phyloP scores from a whole-genome alignment of 2,113 vertebrate genomes.

The Rhinogobius similis region DNA sequence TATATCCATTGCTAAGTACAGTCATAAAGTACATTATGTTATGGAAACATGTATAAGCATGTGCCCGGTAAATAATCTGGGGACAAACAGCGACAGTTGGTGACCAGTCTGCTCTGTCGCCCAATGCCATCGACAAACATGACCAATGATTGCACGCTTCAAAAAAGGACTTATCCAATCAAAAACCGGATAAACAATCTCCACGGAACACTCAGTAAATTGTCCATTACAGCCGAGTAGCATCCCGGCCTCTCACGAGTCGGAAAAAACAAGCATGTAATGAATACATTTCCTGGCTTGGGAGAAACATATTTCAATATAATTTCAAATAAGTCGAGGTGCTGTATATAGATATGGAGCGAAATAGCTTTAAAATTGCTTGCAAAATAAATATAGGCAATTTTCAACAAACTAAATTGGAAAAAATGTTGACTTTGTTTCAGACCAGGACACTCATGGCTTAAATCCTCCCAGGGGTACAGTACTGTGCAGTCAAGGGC shows the following conservation, averaged over 20 bases:
- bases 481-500: not conserved
- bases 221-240: conserved; percentile 40
- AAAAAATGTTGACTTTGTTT: conserved; percentile 2
- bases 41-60: conserved; percentile 32
- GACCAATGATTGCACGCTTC: conserved; percentile 34
- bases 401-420: conserved; percentile 24
- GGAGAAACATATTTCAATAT: conserved; percentile 55
- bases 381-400: conserved; percentile 32
- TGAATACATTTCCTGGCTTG: conserved; percentile 57
- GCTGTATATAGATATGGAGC: conserved; percentile 31
- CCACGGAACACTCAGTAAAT: conserved; percentile 37
- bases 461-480: not conserved
- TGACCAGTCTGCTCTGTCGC: conserved; percentile 48
- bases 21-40: conserved; percentile 14
- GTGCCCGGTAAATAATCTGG: conserved; percentile 48
- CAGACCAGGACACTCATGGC: not conserved
- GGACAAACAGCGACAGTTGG: conserved; percentile 55
- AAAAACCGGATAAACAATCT: conserved; percentile 30
- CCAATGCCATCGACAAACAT: conserved; percentile 45
- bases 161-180: conserved; percentile 34
- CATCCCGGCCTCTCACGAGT: conserved; percentile 20
- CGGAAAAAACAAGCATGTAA: conserved; percentile 37
- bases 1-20: not conserved
- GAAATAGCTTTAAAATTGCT: conserved; percentile 42
- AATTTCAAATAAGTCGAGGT: conserved; percentile 49